Conservation (phyloP, 2,888 invertebrate species). For the Ectobius pallidus region DNA sequence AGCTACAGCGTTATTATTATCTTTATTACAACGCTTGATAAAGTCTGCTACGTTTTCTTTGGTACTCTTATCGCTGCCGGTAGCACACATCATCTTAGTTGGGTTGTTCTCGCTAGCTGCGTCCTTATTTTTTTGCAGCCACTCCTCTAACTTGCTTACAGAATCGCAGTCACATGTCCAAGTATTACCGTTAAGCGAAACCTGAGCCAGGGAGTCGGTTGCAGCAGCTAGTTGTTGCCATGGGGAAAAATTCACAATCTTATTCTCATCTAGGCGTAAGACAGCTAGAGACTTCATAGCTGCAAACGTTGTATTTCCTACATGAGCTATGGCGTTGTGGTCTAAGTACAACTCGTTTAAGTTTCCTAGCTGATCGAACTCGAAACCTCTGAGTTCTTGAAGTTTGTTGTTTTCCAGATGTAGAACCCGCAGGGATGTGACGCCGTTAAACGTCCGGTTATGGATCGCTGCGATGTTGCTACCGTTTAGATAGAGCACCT, state of each 20-base stretch:
- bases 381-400: conserved; percentile 73
- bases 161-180: conserved; percentile 85
- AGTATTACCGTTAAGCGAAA: conserved; percentile 77
- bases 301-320: conserved; percentile 78
- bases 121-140: conserved; percentile 68
- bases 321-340: conserved; percentile 74
- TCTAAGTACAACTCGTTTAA: conserved; percentile 77
- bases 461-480: conserved; percentile 77
- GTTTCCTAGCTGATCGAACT: conserved; percentile 76
- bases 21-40: conserved; percentile 67
- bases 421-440: conserved; percentile 72
- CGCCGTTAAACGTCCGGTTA: conserved; percentile 83
- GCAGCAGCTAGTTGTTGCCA: conserved; percentile 56
- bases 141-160: conserved; percentile 70
- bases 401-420: conserved; percentile 80
- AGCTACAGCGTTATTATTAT: conserved; percentile 60
- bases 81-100: conserved; percentile 70
- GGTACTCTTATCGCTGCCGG: conserved; percentile 52
- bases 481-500: conserved; percentile 78
- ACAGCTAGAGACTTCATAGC: conserved; percentile 74
- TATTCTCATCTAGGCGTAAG: conserved; percentile 77
- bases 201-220: conserved; percentile 62
- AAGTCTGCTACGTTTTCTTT: conserved; percentile 62
- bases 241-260: conserved; percentile 77
- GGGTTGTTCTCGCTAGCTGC: conserved; percentile 59